A percentile compares a stretch with the other conserved stretches of the same genome.
Evolutionary conservation across 2,113 vertebrate species (phyloP).

Genomic region (Myrmecobius fasciatus): DNA sequence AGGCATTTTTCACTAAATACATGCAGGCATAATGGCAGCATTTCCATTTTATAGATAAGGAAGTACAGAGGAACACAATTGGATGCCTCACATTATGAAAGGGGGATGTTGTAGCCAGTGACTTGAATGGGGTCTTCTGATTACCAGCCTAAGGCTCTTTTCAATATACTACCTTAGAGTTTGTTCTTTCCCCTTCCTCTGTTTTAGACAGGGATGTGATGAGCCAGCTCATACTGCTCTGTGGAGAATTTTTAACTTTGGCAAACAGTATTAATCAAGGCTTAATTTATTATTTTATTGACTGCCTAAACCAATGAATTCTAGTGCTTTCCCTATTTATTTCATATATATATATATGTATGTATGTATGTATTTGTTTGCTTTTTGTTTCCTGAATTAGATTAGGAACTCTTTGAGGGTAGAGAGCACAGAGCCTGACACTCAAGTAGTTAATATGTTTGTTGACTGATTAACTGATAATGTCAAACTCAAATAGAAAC

Average conservation of each 20-base stretch:
- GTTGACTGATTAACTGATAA: neutral
- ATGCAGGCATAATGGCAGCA: neutral
- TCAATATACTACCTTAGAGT: neutral
- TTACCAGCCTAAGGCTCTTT: neutral
- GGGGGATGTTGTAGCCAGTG: neutral
- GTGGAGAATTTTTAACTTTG: neutral
- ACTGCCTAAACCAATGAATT: neutral
- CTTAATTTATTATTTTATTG: neutral
- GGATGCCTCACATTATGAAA: neutral
- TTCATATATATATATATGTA: neutral
- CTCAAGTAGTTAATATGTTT: neutral
- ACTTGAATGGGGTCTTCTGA: neutral
- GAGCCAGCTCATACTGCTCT: too few species aligned
- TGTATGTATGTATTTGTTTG: neutral
- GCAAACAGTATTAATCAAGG: neutral
- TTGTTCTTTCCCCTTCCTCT: fast-evolving
- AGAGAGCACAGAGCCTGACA: neutral
- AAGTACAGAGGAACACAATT: neutral
- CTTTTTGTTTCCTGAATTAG: neutral
- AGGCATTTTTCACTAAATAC: neutral
- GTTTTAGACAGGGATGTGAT: neutral
- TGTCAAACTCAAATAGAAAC: neutral
- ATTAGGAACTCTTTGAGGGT: neutral
- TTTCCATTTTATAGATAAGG: neutral
- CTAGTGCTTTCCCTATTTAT: neutral